Evolutionary conservation across 2,797 vertebrate genomes (phyloP), one percentile per base, ranked within the genome.

Genomic region (Mallotus villosus): DNA sequence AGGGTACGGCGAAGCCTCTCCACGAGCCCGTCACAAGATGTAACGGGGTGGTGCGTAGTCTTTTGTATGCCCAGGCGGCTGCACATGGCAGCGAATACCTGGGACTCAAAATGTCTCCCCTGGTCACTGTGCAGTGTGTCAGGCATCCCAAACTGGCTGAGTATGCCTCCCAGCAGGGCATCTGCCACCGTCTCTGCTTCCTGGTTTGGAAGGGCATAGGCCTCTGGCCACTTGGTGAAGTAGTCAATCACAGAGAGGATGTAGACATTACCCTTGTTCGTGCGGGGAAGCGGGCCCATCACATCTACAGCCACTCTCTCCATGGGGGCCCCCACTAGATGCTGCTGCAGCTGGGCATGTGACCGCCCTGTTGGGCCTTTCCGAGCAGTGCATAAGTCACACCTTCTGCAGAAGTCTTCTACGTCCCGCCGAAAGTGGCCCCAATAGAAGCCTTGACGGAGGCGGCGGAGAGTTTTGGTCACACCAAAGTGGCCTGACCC

Each of bases 1-100:
- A 29, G 27, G 4, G 58, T 59, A 7, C 58, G 25, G 58, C 7
- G 58, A 24, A 60, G 25, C 3, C 7, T 11, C 58, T 59, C 58
- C 22, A 24, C 2, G 21, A 59, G 9, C 8, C 22, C 58, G 4
- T 29, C 58, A 5, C n/a, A 59, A 21, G 4, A 3, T 4, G 4
- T 29, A 29, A 29, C 25, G n/a, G 58, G 12, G 58, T 59, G 12
- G 21, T 59, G 58, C 11, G 21, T 21, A n/a, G 7, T 59, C 58
- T 59, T 24, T 8, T 12, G 58, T 7, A 74, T 60, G 78, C 75
- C 59, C 76, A 78, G 75, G 76, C 68, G 71, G 64, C 74, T 49
- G 55, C 41, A 53, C 67, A 63, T 25, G 37, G 37, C 24, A 22
- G 64, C 41, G 8, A 67, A 67, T 11, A 67, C 64, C 9, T 9